Evolutionary conservation across 2,888 invertebrate genomes (phyloP).

Genomic region (Proisotoma minuta): DNA sequence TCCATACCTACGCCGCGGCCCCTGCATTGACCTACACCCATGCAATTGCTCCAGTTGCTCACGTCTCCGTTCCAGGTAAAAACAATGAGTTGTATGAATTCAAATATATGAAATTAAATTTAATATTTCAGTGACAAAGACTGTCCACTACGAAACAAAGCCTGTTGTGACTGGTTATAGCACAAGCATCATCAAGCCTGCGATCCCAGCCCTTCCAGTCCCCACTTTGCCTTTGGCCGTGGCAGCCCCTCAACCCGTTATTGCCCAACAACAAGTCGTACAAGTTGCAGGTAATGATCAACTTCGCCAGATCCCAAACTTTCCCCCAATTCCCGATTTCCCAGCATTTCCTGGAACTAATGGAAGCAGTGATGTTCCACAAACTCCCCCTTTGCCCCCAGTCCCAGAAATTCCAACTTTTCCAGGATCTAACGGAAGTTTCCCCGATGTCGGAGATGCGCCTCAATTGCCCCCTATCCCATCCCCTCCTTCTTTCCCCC

Average conservation of each 20-base stretch:
- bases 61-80: slow-evolving; percentile 2
- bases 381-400: background rate
- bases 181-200: slow-evolving; percentile 49
- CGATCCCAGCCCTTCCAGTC: slow-evolving; percentile 36
- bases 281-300: slow-evolving; percentile 11
- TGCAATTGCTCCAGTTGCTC: background rate
- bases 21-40: background rate
- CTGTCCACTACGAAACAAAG: slow-evolving; percentile 49
- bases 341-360: slow-evolving; percentile 25
- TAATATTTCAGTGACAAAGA: slow-evolving; percentile 23
- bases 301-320: background rate
- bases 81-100: too few relatives aligned
- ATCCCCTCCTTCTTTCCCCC: background rate
- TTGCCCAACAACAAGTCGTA: slow-evolving; percentile 17
- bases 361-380: slow-evolving; percentile 8
- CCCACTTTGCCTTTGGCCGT: slow-evolving; percentile 10
- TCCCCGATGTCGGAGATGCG: background rate
- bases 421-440: too few relatives aligned
- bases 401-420: slow-evolving; percentile 7
- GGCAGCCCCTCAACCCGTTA: slow-evolving; percentile 22
- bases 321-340: slow-evolving; percentile 16
- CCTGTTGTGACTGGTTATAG: slow-evolving; percentile 51
- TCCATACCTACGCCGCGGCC: slow-evolving; percentile 11
- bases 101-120: too few relatives aligned
- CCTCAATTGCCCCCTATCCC: slow-evolving; percentile 1